Evolutionary conservation across 2,113 vertebrate genomes (phyloP).

Genomic region (Gnathonemus longibarbis): DNA sequence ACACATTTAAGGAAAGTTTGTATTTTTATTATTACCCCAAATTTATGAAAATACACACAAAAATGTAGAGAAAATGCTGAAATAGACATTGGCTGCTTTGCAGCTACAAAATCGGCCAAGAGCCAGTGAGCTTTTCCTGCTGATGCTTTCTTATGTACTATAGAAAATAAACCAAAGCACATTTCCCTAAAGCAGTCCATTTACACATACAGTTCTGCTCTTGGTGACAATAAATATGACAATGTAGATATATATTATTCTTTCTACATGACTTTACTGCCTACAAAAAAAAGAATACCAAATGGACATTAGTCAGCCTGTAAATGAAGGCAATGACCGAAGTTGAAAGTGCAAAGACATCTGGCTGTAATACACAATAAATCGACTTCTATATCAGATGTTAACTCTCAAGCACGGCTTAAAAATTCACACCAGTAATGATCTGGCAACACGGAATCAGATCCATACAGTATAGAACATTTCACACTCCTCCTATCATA

Average conservation of each 20-base stretch:
- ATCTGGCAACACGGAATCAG: not conserved
- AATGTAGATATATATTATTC: constrained; percentile 25
- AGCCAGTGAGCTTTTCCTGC: constrained; percentile 36
- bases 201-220: constrained; percentile 5
- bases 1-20: not conserved
- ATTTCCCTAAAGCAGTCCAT: not conserved
- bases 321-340: constrained; percentile 41
- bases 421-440: not conserved
- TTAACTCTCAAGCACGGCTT: not conserved
- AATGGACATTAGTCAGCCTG: not conserved
- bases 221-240: constrained; percentile 9
- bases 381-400: not conserved
- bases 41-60: constrained; percentile 32
- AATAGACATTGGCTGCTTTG: constrained; percentile 53
- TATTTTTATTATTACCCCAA: not conserved
- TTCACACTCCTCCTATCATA: not conserved
- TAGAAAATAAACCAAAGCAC: constrained; percentile 24
- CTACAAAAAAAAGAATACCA: not conserved
- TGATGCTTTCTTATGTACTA: constrained; percentile 31
- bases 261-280: not conserved
- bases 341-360: constrained; percentile 51
- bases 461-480: not conserved
- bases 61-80: constrained; percentile 53
- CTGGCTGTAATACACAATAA: too few species aligned
- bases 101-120: constrained; percentile 44